Percentiles rank a stretch among this genome's conserved stretches.
Evolutionary conservation across 2,888 invertebrate species (phyloP).

Genomic region (Cryptus armator): DNA sequence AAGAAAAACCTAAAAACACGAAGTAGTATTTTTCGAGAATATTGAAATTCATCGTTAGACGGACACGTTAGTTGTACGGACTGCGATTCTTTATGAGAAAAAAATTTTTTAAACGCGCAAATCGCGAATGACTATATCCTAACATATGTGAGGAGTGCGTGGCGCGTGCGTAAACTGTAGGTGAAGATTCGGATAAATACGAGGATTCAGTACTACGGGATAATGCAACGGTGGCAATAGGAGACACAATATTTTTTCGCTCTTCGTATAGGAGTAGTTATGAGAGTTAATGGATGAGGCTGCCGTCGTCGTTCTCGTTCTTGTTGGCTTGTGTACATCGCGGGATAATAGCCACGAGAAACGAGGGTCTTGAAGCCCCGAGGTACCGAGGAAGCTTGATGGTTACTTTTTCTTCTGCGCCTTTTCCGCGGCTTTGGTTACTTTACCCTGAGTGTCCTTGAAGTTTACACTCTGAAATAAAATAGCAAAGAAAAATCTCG

Average conservation of each 20-base stretch:
- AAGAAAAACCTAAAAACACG: too few species aligned
- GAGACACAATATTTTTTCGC: conserved; percentile 79
- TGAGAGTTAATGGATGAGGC: conserved; percentile 37
- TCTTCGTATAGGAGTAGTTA: conserved; percentile 72
- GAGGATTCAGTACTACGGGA: conserved; percentile 83
- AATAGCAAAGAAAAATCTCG: not conserved
- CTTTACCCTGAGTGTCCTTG: conserved; percentile 96
- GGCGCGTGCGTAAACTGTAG: conserved; percentile 84
- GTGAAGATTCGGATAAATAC: conserved; percentile 83
- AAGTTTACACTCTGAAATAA: conserved; percentile 89
- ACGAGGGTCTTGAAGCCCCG: conserved; percentile 73
- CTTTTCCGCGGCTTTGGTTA: conserved; percentile 99
- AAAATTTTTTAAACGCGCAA: not conserved
- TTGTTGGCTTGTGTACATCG: conserved; percentile 69
- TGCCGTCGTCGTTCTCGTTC: conserved; percentile 52
- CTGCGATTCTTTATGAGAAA: not conserved
- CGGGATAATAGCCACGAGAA: conserved; percentile 65
- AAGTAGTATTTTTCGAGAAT: too few species aligned
- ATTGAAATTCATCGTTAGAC: not conserved
- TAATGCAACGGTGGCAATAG: conserved; percentile 81
- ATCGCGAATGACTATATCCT: conserved; percentile 69
- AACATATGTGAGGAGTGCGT: conserved; percentile 84
- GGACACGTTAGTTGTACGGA: conserved; percentile 7
- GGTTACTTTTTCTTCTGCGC: conserved; percentile 99
- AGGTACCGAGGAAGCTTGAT: conserved; percentile 86